phyloP scores from a whole-genome alignment of 2,113 vertebrate genomes.

The Tapirus terrestris region DNA sequence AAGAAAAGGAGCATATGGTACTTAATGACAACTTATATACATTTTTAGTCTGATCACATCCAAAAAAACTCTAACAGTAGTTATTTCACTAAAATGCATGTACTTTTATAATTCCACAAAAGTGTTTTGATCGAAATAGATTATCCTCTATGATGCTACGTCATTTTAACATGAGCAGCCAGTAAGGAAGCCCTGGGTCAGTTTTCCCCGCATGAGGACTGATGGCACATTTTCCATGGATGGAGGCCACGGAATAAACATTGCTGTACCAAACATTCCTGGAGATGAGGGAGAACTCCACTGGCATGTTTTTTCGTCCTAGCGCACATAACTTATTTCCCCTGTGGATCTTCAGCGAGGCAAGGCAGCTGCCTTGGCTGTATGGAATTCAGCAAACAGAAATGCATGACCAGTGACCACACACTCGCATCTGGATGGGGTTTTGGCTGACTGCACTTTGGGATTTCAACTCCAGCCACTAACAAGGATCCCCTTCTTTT shows the following conservation, averaged over 20 bases:
- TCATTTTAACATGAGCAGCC: slow-evolving; percentile 28
- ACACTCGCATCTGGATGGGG: slow-evolving; percentile 71
- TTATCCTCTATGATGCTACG: background rate
- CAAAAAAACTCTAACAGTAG: background rate
- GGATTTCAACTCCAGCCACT: slow-evolving; percentile 68
- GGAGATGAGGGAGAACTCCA: background rate
- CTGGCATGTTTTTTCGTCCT: slow-evolving; percentile 43
- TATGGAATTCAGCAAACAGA: slow-evolving; percentile 78
- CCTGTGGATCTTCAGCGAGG: slow-evolving; percentile 61
- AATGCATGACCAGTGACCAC: slow-evolving; percentile 70
- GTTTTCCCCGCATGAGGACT: background rate
- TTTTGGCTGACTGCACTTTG: slow-evolving; percentile 68
- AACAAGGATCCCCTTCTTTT: slow-evolving; percentile 72
- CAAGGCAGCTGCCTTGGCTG: slow-evolving; percentile 66
- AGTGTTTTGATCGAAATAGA: slow-evolving; percentile 14
- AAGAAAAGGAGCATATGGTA: background rate
- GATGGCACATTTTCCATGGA: slow-evolving; percentile 48
- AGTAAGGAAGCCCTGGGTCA: background rate
- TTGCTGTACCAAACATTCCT: slow-evolving; percentile 22
- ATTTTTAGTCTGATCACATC: background rate
- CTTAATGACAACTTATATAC: background rate
- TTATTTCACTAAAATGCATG: slow-evolving; percentile 33
- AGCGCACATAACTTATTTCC: slow-evolving; percentile 71
- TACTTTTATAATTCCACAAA: slow-evolving; percentile 6
- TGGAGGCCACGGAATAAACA: slow-evolving; percentile 46